Conservation (phyloP, 2,113 vertebrate species). For the Charina bottae region DNA sequence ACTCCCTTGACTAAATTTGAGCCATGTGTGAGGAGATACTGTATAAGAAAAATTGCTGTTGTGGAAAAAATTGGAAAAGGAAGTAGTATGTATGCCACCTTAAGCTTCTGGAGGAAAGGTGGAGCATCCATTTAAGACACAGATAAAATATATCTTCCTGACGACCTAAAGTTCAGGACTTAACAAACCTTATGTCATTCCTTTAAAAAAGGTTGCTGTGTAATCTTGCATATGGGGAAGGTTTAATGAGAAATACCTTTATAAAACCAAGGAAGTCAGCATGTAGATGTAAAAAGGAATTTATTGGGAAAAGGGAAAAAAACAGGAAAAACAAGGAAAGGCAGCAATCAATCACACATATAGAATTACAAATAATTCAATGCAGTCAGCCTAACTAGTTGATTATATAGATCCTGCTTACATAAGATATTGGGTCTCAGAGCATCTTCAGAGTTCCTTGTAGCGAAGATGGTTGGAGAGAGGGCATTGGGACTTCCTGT, state of each 20-base stretch:
- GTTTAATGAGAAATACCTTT: background rate
- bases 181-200: background rate
- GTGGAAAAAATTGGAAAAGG: background rate
- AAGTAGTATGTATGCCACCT: background rate
- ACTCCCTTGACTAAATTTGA: slow-evolving; percentile 5
- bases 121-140: background rate
- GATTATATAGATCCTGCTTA: too few species aligned
- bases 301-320: background rate
- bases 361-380: background rate
- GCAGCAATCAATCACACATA: background rate
- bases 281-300: background rate
- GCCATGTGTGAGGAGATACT: background rate
- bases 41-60: background rate
- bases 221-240: background rate
- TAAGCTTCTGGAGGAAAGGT: background rate
- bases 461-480: background rate
- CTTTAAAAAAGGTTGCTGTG: background rate
- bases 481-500: background rate
- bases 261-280: background rate
- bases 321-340: background rate
- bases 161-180: background rate
- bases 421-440: background rate
- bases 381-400: background rate
- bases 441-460: background rate
- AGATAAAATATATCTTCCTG: background rate